Evolutionary conservation across 2,113 vertebrate genomes (phyloP).

Genomic region (Epinephelus lanceolatus): DNA sequence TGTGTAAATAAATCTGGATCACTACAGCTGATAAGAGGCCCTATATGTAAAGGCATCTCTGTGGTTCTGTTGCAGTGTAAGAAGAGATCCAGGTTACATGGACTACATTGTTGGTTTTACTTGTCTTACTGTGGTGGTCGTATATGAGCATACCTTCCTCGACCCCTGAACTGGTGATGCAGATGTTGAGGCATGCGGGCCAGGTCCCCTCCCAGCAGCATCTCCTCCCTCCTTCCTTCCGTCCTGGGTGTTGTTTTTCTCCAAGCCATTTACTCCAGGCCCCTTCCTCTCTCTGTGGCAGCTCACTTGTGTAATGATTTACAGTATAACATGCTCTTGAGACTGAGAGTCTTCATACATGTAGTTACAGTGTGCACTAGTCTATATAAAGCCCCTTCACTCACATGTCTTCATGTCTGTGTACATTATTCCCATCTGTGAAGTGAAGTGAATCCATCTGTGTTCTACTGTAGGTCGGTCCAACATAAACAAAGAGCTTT

Average conservation of each 20-base stretch:
- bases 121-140: neutral
- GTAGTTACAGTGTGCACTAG: neutral
- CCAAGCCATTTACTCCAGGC: neutral
- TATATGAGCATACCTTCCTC: slow-evolving; percentile 28
- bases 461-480: neutral
- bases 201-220: slow-evolving; percentile 22
- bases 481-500: neutral
- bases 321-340: neutral
- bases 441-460: neutral
- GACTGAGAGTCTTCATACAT: neutral
- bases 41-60: neutral
- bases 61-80: neutral
- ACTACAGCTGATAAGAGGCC: no score
- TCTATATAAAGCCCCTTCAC: neutral
- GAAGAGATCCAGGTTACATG: no score
- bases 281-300: slow-evolving; percentile 14
- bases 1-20: neutral
- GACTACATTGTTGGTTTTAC: neutral
- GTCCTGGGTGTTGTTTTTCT: slow-evolving; percentile 23
- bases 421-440: slow-evolving; percentile 7
- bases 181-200: slow-evolving; percentile 51
- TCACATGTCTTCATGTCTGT: neutral
- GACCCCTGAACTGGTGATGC: slow-evolving; percentile 53
- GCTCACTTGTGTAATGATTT: neutral
- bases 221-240: slow-evolving; percentile 56